These are phyloP conservation scores for Lacerta viridis DNA, from an alignment of 2,797 vertebrate species.

Conservation along the genomic window DNA sequence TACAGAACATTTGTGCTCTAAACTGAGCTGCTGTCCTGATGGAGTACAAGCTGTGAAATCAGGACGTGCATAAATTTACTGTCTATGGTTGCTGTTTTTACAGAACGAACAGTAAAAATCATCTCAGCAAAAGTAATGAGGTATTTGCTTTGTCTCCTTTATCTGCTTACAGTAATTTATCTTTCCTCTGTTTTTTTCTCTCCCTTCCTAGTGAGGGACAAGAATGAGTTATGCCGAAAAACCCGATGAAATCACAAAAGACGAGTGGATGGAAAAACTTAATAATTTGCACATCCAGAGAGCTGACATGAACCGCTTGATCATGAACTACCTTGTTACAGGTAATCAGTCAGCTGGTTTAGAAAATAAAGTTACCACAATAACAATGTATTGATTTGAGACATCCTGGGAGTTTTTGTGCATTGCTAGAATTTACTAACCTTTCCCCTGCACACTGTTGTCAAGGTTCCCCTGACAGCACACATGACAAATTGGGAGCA, in stretches of 20 bases:
- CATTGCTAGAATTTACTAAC: background rate
- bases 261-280: constrained; percentile 99
- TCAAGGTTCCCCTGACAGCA: too few species aligned
- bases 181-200: background rate
- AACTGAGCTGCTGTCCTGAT: background rate
- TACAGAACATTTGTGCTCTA: background rate
- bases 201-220: constrained; percentile 73
- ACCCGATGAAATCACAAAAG: constrained; percentile 95
- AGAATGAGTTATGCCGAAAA: constrained; percentile 99
- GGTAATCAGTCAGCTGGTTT: constrained; percentile 77
- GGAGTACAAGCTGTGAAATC: background rate
- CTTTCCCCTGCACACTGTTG: too few species aligned
- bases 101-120: background rate
- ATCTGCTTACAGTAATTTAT: background rate
- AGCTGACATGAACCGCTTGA: constrained; percentile 98
- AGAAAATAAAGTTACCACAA: background rate
- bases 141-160: background rate
- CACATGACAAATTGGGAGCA: too few species aligned
- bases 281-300: constrained; percentile 98
- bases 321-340: constrained; percentile 99
- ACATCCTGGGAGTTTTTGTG: background rate
- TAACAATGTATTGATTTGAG: background rate
- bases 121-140: background rate
- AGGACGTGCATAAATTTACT: background rate
- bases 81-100: background rate